Evolutionary conservation across 2,113 vertebrate genomes (phyloP).

Genomic region (Passerina amoena): DNA sequence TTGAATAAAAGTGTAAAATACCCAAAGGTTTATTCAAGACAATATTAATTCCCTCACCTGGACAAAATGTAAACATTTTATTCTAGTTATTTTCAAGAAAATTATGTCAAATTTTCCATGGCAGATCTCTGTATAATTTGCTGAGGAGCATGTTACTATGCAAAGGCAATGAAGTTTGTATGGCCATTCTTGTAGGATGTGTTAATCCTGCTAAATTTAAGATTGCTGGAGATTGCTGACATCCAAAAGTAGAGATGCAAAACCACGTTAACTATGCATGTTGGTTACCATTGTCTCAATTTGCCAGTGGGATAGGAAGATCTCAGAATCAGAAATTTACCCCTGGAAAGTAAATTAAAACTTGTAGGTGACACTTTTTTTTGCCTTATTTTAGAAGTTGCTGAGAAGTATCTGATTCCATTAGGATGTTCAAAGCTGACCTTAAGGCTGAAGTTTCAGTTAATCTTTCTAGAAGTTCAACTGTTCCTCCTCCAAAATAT

Average conservation of each 20-base stretch:
- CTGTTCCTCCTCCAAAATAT: background rate
- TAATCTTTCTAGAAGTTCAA: background rate
- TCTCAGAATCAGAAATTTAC: background rate
- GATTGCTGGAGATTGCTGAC: too few relatives aligned
- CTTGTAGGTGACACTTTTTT: background rate
- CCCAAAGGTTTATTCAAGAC: background rate
- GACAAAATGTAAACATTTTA: background rate
- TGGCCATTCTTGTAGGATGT: background rate
- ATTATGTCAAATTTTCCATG: background rate
- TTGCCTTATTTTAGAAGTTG: background rate
- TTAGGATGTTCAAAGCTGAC: background rate
- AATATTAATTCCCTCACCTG: background rate
- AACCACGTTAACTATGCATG: background rate
- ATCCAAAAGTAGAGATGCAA: background rate
- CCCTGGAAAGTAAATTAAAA: background rate
- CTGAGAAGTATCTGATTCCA: background rate
- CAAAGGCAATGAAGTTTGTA: background rate
- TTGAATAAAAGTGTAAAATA: background rate
- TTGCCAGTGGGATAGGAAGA: background rate
- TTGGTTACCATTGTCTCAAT: background rate
- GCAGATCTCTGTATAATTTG: background rate
- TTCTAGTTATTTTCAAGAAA: background rate
- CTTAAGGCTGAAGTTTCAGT: background rate
- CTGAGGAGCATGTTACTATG: background rate
- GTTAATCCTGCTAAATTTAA: background rate